Base-by-base conservation (phyloP, 1,140 invertebrate genomes). In the Drosophila malerkotliana region DNA sequence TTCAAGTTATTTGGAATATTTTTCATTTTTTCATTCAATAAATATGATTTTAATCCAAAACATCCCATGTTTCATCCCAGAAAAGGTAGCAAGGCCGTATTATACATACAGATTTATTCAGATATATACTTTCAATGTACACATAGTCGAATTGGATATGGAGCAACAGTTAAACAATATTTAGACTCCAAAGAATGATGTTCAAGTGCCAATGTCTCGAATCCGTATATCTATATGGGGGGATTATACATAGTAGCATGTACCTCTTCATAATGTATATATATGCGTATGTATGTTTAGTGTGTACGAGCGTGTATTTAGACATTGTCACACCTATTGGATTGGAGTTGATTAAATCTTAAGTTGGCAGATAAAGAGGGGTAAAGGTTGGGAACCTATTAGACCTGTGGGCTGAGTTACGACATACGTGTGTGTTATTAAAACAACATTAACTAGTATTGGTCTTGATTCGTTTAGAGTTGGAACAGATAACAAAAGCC, bases 61-160 rank as follows among this genome's bases (percentile, higher is more conserved):
- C 15, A 18, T 1, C 3, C 15, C 1, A 12, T 3, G 1, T 18
- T 18, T 18, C 6, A 24, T 32, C 30, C 7, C 21, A 21, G 28
- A 12, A 7, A 12, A 51, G 10, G 6, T 9, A 28, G 8, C 4
- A 41, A 26, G 3, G 0, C 5, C 1, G 15, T 74, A 47, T 73
- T 75, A 59, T 54, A 75, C 61, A 75, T 75, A 75, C 71, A 74
- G 74, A 53, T 74, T 74, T 74, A 74, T 74, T 74, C 53, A 74
- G 48, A 63, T 79, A 79, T 77, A 75, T 74, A 68, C 56, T 37
- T 74, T 34, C 52, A 45, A 49, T 55, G 61, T 62, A 73, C 69
- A 72, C 44, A 73, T 66, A 66, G 61, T 21, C 45, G 53, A 58
- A 66, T 66, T 66, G 57, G 28, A 49, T 51, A 44, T 51, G 60